Conservation (phyloP, 2,113 vertebrate genomes). For the Otis tarda region DNA sequence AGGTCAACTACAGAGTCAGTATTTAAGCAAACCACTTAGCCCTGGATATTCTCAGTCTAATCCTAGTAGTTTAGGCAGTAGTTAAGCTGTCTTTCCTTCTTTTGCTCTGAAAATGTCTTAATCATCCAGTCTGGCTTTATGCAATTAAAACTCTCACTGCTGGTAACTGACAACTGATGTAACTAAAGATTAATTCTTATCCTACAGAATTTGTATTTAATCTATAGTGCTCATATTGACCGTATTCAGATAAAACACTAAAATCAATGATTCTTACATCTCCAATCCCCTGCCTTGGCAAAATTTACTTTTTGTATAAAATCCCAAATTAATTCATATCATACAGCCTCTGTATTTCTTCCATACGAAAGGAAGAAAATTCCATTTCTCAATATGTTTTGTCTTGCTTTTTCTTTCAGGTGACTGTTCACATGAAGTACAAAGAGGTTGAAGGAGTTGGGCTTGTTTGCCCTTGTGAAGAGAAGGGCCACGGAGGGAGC, state of each 20-base stretch:
- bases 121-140: background rate
- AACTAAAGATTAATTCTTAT: background rate
- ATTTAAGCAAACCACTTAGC: constrained; percentile 2
- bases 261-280: background rate
- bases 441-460: background rate
- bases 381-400: background rate
- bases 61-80: background rate
- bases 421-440: background rate
- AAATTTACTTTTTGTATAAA: background rate
- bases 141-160: background rate
- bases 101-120: background rate
- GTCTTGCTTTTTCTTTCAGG: background rate
- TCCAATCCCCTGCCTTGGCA: background rate
- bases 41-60: background rate
- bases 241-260: background rate
- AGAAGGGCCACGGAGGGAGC: background rate
- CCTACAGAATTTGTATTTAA: background rate
- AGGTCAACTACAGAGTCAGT: background rate
- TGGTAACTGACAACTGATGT: background rate
- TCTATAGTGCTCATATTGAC: background rate
- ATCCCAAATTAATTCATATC: background rate
- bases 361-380: background rate
- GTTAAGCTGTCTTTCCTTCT: background rate
- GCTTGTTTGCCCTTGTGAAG: background rate
- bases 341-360: background rate